Evolutionary conservation across 2,888 invertebrate genomes (phyloP).

Genomic region (Mycalesis mineus): DNA sequence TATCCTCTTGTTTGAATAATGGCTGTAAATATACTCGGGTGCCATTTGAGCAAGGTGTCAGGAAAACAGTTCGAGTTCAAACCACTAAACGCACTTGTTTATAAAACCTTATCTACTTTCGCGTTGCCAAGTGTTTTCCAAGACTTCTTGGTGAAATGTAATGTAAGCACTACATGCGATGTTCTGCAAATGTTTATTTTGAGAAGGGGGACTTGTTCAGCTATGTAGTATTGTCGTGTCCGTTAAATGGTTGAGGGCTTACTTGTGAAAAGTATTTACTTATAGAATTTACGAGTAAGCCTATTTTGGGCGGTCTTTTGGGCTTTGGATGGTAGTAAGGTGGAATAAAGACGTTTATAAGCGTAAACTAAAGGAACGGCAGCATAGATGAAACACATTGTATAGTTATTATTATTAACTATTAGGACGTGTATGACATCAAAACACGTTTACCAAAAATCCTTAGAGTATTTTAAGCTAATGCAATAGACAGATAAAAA

Average conservation of each 20-base stretch:
- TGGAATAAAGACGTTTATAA: too few relatives aligned
- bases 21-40: slow-evolving; percentile 71
- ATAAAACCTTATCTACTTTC: slow-evolving; percentile 69
- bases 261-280: neutral
- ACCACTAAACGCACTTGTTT: slow-evolving; percentile 75
- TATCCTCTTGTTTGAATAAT: slow-evolving; percentile 78
- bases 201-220: slow-evolving; percentile 1
- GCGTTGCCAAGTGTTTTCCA: slow-evolving; percentile 66
- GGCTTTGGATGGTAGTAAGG: too few relatives aligned
- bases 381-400: too few relatives aligned
- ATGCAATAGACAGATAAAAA: too few relatives aligned
- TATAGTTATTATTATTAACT: too few relatives aligned
- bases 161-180: slow-evolving; percentile 67
- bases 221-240: neutral
- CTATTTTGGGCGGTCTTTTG: too few relatives aligned
- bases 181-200: slow-evolving; percentile 48
- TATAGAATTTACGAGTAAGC: too few relatives aligned
- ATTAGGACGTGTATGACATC: too few relatives aligned
- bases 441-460: too few relatives aligned
- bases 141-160: slow-evolving; percentile 66
- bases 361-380: too few relatives aligned
- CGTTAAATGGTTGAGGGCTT: neutral
- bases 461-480: too few relatives aligned
- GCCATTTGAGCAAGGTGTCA: slow-evolving; percentile 73
- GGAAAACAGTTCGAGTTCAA: slow-evolving; percentile 65